Conservation (phyloP, 2,888 invertebrate species). For the Cheilosia pagana region DNA sequence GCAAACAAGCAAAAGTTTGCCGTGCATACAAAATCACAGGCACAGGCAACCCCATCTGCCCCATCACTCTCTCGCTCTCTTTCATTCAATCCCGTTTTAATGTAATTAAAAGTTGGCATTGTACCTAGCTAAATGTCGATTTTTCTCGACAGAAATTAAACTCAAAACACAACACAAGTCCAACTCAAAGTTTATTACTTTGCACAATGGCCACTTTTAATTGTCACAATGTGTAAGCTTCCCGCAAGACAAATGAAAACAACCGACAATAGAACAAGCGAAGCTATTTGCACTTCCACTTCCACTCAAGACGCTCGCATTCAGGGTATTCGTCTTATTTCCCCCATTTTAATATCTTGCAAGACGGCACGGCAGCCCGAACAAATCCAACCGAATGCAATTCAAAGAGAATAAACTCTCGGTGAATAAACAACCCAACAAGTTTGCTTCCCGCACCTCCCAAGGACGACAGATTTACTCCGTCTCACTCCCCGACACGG, state of each 20-base stretch:
- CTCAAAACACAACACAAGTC: slow-evolving; percentile 70
- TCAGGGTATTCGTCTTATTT: slow-evolving; percentile 30
- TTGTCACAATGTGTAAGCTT: slow-evolving; percentile 72
- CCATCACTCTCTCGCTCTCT: background rate
- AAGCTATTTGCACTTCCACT: slow-evolving; percentile 74
- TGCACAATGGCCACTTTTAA: slow-evolving; percentile 74
- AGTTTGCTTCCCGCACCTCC: slow-evolving; percentile 71
- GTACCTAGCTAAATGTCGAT: slow-evolving; percentile 56
- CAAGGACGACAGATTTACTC: slow-evolving; percentile 48
- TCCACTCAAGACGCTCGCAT: slow-evolving; percentile 42
- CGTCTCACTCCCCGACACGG: slow-evolving; percentile 1
- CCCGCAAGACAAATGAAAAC: slow-evolving; percentile 68
- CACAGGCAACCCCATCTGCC: slow-evolving; percentile 40
- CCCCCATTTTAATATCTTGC: slow-evolving; percentile 50
- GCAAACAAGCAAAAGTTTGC: slow-evolving; percentile 29
- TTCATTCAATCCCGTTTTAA: slow-evolving; percentile 21
- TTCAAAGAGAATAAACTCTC: slow-evolving; percentile 67
- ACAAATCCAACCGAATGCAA: slow-evolving; percentile 64
- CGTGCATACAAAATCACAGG: slow-evolving; percentile 8
- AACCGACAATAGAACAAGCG: slow-evolving; percentile 70
- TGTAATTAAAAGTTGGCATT: slow-evolving; percentile 74
- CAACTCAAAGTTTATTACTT: slow-evolving; percentile 70
- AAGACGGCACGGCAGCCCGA: slow-evolving; percentile 10
- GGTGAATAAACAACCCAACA: slow-evolving; percentile 58
- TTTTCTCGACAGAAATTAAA: slow-evolving; percentile 69